Base-by-base conservation (phyloP, 2,113 vertebrate species). In the Sander vitreus region DNA sequence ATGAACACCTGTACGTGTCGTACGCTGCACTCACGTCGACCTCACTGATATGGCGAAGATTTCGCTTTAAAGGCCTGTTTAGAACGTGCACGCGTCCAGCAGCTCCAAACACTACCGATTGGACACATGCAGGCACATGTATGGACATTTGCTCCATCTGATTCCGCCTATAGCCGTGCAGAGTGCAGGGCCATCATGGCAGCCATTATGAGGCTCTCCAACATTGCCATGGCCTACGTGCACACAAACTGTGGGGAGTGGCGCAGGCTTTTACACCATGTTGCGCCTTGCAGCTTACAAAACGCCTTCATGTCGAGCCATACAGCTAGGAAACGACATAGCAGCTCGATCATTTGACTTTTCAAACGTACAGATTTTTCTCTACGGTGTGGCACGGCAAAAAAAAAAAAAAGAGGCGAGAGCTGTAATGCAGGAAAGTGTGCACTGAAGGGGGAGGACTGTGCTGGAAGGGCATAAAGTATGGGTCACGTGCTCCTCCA, bases 151-250 rank as follows among this genome's bases (percentile, higher is more conserved):
- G 55, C 76, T 57, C 79, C 50, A 63, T 83, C 69, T 88, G 78
- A 83, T 77, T 88, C 89, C 87, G 80, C 90, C 83, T 87, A 71
- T 83, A 60, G 85, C 81, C 75, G 77, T 65, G 88, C 89, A 87
- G 85, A 27, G 73, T 15, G 83, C 85, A 73, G 62, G 91, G 75
- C 88, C 92, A 91, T 85, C 88, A 81, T 90, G 93, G 91, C 93
- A 89, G 93, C 93, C 93, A 93, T 93, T 91, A 88, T 91, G 89
- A 91, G 88, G 78, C 91, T 91, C 87, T 88, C 85, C 89, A 90
- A 88, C 90, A 84, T 84, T 85, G 78, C 87, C 83, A 89, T 76
- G 90, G 90, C 90, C 93, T 92, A 90, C 91, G 90, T 92, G 92
- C 91, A 86, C 88, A 74, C 63, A 60, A 84, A 88, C 72, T 59